These are phyloP conservation scores for Acarapis woodi DNA, from an alignment of 1,140 invertebrate species.

Conservation along the genomic window DNA sequence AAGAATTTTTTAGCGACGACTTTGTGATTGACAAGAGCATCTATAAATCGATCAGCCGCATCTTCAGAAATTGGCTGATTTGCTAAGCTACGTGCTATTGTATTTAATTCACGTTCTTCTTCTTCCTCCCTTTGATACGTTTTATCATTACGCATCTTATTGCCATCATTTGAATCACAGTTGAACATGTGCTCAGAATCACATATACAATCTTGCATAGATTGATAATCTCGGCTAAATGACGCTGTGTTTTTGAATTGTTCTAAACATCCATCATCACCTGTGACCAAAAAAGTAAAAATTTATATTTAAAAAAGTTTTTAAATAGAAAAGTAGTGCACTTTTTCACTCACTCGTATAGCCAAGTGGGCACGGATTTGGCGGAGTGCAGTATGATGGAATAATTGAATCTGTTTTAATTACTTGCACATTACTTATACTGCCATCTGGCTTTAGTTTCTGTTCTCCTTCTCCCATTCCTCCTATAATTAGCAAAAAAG, in stretches of 20 bases:
- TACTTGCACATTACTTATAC: constrained; percentile 29
- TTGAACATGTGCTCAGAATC: constrained; percentile 96
- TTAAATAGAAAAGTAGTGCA: not conserved
- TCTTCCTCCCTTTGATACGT: too few relatives aligned
- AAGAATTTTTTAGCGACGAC: constrained; percentile 50
- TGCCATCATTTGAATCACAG: constrained; percentile 26
- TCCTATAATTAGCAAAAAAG: too few relatives aligned
- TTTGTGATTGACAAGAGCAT: constrained; percentile 25
- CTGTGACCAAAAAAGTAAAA: constrained; percentile 17
- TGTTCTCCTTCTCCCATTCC: constrained; percentile 43
- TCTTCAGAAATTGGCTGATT: constrained; percentile 14
- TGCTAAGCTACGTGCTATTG: constrained; percentile 18
- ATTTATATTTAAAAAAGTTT: not conserved
- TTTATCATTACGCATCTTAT: constrained; percentile 13
- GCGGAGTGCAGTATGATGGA: constrained; percentile 93
- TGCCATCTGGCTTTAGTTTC: constrained; percentile 27
- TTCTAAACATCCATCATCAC: constrained; percentile 56
- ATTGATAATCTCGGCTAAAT: constrained; percentile 78
- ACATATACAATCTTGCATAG: constrained; percentile 78
- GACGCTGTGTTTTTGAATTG: constrained; percentile 82
- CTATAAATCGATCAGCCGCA: constrained; percentile 15
- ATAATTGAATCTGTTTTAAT: constrained; percentile 68
- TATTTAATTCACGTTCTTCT: constrained; percentile 19
- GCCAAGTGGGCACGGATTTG: constrained; percentile 72
- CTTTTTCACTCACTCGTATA: constrained; percentile 20